Base-by-base conservation (phyloP, 1,140 invertebrate species). In the Papilio polytes region DNA sequence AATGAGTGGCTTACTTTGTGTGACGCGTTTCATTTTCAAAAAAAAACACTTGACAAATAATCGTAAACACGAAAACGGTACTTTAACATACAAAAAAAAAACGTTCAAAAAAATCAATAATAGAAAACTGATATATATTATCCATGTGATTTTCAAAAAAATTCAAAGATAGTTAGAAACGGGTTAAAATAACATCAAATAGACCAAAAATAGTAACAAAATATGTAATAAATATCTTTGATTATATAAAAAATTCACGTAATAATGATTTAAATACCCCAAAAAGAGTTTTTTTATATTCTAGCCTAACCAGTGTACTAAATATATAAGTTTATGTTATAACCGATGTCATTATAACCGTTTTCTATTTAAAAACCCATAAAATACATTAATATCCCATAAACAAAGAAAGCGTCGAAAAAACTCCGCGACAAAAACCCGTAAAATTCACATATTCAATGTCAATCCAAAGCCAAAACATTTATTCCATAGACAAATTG, bases 1-100 rank as follows among this genome's bases (percentile, higher is more conserved):
- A 78, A 82, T 80, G 81, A 48, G 56, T 80, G 73, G 81, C 81
- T 82, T 82, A 82, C 81, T 82, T 82, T 82, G 78, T 59, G 53
- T 80, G 59, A 72, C 73, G 59, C 46, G 81, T 82, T 82, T 82
- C 81, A 82, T 82, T 82, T 82, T 82, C 81, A 82, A 82, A 82
- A 76, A 80, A 82, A 82, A 78, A 79, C 48, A 36, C 15, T 70
- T 56, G 48, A 51, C 8, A 20, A 56, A 56, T 56, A 56, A 56
- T 7, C n/a, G n/a, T 56, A 20, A 20, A n/a, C n/a, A 56, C 53
- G 53, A 20, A 56, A 18, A 56, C 8, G n/a, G 2, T 56, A 56
- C n/a, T 56, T 56, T 1, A 18, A 56, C n/a, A n/a, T 13, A 51
- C 18, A 48, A 6, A 51, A 6, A 51, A 56, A 56, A 56, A 56